Evolutionary conservation across 2,113 vertebrate genomes (phyloP).

Genomic region (Xiphias gladius): DNA sequence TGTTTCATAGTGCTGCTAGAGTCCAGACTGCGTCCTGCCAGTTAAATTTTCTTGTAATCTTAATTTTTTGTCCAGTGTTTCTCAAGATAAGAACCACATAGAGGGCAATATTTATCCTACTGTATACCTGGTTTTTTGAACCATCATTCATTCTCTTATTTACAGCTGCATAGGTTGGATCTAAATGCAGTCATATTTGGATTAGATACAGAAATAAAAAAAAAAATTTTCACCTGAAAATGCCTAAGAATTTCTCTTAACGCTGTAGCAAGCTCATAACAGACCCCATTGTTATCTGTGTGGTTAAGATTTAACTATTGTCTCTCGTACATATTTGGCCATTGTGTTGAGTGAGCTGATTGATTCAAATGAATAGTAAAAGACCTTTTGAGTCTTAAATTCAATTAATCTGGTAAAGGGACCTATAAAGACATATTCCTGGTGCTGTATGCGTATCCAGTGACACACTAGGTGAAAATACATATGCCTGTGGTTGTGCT

Average conservation of each 20-base stretch:
- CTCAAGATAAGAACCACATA: slow-evolving; percentile 28
- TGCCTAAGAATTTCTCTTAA: slow-evolving; percentile 25
- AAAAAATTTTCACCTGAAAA: slow-evolving; percentile 50
- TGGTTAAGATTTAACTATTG: slow-evolving; percentile 9
- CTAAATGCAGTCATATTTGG: slow-evolving; percentile 51
- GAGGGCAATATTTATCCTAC: slow-evolving; percentile 41
- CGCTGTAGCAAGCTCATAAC: background rate
- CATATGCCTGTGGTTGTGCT: slow-evolving; percentile 2
- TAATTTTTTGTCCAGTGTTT: slow-evolving; percentile 33
- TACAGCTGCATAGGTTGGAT: slow-evolving; percentile 47
- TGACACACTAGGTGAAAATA: background rate
- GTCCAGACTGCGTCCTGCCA: slow-evolving; percentile 8
- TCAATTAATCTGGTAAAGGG: slow-evolving; percentile 10
- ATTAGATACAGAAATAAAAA: slow-evolving; percentile 56
- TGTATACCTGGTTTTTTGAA: slow-evolving; percentile 40
- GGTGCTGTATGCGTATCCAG: slow-evolving; percentile 28
- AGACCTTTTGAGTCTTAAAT: slow-evolving; percentile 9
- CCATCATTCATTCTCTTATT: slow-evolving; percentile 50
- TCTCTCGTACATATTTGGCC: slow-evolving; percentile 13
- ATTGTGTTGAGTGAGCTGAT: background rate
- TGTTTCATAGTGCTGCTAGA: slow-evolving; percentile 32
- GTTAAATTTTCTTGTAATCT: slow-evolving; percentile 20
- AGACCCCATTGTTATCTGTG: background rate
- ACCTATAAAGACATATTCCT: slow-evolving; percentile 14
- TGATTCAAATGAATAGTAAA: background rate